phyloP scores from a whole-genome alignment of 2,113 vertebrate genomes.

The Cygnus atratus region DNA sequence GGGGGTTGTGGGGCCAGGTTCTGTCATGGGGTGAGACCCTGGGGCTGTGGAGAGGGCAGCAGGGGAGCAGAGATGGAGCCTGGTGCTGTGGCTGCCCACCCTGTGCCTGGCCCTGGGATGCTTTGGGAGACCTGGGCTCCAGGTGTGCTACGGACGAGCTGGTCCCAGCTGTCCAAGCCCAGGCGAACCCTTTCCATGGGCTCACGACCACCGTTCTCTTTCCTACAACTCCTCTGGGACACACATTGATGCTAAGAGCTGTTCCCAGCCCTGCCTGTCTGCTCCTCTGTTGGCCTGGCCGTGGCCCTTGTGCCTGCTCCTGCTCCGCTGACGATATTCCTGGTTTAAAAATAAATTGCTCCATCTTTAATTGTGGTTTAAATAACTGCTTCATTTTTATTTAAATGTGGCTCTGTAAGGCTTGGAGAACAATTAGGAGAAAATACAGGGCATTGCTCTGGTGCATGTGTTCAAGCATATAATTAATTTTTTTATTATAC shows the following conservation, averaged over 20 bases:
- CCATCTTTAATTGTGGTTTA: constrained; percentile 79
- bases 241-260: rapidly evolving
- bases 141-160: neutral
- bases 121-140: rapidly evolving
- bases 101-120: neutral
- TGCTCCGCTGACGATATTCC: constrained; percentile 38
- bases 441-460: constrained; percentile 73
- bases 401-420: constrained; percentile 74
- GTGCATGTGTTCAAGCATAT: constrained; percentile 73
- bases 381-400: constrained; percentile 82
- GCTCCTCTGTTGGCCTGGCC: no score
- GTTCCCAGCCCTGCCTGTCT: neutral
- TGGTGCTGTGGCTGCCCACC: neutral
- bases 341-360: constrained; percentile 77
- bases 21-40: neutral
- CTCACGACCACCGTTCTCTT: rapidly evolving
- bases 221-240: rapidly evolving
- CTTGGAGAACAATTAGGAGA: constrained; percentile 77
- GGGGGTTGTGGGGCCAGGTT: neutral
- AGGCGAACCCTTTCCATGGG: neutral
- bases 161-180: neutral
- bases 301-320: neutral
- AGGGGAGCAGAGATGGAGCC: rapidly evolving
- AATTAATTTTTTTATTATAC: constrained; percentile 76
- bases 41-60: rapidly evolving